Evolutionary conservation across 2,113 vertebrate genomes (phyloP).

Genomic region (Syngnathoides biaculeatus): DNA sequence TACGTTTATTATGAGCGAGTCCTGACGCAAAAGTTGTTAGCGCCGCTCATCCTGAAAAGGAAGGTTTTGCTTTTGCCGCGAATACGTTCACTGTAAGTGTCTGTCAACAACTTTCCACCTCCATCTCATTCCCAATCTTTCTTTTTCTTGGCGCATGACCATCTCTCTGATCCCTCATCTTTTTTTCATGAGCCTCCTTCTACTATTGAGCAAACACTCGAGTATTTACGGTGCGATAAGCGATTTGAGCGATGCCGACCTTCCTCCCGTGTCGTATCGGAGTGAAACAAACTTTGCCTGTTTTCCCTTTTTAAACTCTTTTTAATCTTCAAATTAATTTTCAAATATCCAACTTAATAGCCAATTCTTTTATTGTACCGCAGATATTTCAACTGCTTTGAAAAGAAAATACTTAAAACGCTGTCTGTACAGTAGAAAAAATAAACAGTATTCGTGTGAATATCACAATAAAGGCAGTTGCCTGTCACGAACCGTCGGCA

Average conservation of each 20-base stretch:
- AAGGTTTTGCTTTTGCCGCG: constrained; percentile 23
- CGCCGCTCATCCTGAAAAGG: constrained; percentile 13
- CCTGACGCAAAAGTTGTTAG: neutral
- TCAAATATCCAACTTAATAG: constrained; percentile 1
- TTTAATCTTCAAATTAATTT: constrained; percentile 20
- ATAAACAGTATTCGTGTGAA: no score
- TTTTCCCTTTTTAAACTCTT: constrained; percentile 48
- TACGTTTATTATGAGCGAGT: neutral
- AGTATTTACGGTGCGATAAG: constrained; percentile 46
- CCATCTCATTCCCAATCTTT: constrained; percentile 22
- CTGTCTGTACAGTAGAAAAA: no score
- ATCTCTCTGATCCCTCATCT: constrained; percentile 19
- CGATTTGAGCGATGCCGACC: constrained; percentile 51
- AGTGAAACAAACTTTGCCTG: constrained; percentile 41
- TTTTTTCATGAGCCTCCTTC: constrained; percentile 9
- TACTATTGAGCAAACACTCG: constrained; percentile 30
- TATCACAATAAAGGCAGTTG: no score
- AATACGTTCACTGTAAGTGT: constrained; percentile 28
- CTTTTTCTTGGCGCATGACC: constrained; percentile 27
- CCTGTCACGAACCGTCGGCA: no score
- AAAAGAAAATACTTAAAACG: no score
- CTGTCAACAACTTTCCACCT: constrained; percentile 28
- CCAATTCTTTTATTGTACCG: no score
- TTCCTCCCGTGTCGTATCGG: constrained; percentile 48
- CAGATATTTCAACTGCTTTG: no score